Evolutionary conservation across 2,113 vertebrate species (phyloP), one percentile per base, ranked within the genome.

Genomic region (Speoplatyrhinus poulsoni): DNA sequence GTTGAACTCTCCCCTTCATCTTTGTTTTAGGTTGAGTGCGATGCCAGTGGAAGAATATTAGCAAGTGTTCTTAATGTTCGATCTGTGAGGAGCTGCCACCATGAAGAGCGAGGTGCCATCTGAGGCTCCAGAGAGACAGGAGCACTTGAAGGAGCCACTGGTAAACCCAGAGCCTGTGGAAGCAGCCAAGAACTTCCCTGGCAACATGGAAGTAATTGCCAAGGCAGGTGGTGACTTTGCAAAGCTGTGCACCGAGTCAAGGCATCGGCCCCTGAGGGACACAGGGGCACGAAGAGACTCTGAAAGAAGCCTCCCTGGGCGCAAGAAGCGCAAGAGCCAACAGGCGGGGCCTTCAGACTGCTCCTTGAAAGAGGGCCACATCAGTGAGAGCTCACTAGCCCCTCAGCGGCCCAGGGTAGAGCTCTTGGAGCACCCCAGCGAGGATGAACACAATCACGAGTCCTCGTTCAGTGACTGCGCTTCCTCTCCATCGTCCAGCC

Each of bases 81-180:
- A 80, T 72, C 65, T 65, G 64, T 82, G 77, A 83, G 76, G 78
- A 88, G 77, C 90, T 92, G 94, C 93, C 95, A 93, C 93, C 92
- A 99, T 99, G 98, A 99, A 98, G 95, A 98, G 96, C 93, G 98
- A 98, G 92, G 93, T 97, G 91, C 87, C 96, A 75, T 92, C 96
- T 90, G 95, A 96, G 87, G 92, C 93, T 78, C 91, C 95, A 85
- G 94, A 94, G 89, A 96, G 93, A 94, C 95, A 95, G 90, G 95
- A 98, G 87, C 93, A 92, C 88, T 93, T 98, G 89, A 99, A 99
- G 93, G 96, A 94, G 91, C 94, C 96, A 76, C 93, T 98, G 88
- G 93, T 95, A 77, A 96, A 95, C 88, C 93, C 95, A 59, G 95
- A 96, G 90, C 92, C 96, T 82, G 87, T 96, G 84, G 95, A 94